Conservation (phyloP, 2,888 invertebrate genomes). For the Drosophila mimica region DNA sequence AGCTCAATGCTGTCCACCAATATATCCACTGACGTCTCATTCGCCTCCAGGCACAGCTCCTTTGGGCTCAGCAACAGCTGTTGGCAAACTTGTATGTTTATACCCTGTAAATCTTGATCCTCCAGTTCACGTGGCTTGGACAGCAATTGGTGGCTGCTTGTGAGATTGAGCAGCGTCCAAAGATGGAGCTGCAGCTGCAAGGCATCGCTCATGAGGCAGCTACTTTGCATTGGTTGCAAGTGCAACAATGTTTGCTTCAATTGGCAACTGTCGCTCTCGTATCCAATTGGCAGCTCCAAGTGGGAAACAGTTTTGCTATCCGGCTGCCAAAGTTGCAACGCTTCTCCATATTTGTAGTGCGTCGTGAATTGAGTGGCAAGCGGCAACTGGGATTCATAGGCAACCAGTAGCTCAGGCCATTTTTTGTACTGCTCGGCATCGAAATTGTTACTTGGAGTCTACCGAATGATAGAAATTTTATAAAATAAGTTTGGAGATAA, state of each 20-base stretch:
- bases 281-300: conserved; percentile 77
- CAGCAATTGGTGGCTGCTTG: conserved; percentile 52
- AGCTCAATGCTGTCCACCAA: conserved; percentile 48
- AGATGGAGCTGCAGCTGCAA: conserved; percentile 55
- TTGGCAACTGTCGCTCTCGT: conserved; percentile 74
- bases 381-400: conserved; percentile 30
- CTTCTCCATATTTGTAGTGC: conserved; percentile 76
- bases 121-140: conserved; percentile 56
- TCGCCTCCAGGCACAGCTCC: conserved; percentile 36
- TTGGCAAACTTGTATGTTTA: conserved; percentile 54
- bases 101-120: conserved; percentile 32
- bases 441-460: conserved; percentile 33
- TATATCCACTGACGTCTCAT: conserved; percentile 47
- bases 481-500: not conserved
- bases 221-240: conserved; percentile 57
- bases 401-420: conserved; percentile 64
- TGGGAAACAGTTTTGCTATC: conserved; percentile 37
- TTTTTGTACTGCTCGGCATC: conserved; percentile 59
- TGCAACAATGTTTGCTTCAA: conserved; percentile 75
- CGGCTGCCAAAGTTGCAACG: conserved; percentile 69
- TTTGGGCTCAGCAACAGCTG: conserved; percentile 6
- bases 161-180: conserved; percentile 55
- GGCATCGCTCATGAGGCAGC: conserved; percentile 61
- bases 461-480: not conserved
- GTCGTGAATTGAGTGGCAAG: not conserved